A percentile compares a stretch with the other conserved stretches of the same genome.
Conservation (phyloP, 2,888 invertebrate species). For the Agrochola lota region DNA sequence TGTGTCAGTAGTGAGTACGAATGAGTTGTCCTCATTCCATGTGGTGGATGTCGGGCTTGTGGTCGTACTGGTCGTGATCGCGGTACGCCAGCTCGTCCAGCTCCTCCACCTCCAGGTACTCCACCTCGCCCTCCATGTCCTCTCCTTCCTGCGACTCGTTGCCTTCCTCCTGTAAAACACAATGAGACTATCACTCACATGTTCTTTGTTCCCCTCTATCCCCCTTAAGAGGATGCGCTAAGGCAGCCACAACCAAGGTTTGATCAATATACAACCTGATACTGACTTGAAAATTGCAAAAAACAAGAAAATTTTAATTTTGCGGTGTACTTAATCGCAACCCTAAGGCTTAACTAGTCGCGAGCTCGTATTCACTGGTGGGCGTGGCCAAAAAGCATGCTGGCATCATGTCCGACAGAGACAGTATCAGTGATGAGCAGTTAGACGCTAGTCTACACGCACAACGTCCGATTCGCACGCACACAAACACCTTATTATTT, state of each 20-base stretch:
- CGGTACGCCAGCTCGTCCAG: constrained; percentile 77
- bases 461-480: too few relatives aligned
- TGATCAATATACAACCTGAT: neutral
- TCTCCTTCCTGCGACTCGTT: constrained; percentile 57
- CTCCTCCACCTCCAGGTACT: constrained; percentile 85
- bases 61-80: constrained; percentile 41
- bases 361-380: too few relatives aligned
- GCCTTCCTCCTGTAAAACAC: constrained; percentile 58
- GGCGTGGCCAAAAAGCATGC: too few relatives aligned
- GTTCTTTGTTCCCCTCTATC: too few relatives aligned
- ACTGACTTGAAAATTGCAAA: neutral
- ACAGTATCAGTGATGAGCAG: too few relatives aligned
- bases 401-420: too few relatives aligned
- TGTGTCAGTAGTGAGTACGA: neutral
- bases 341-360: too few relatives aligned
- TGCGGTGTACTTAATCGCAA: too few relatives aligned
- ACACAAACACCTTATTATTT: too few relatives aligned
- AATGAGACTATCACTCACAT: neutral
- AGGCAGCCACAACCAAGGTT: neutral
- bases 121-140: constrained; percentile 76
- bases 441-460: too few relatives aligned
- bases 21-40: constrained; percentile 27
- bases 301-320: neutral
- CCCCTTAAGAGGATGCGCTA: neutral
- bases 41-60: constrained; percentile 26